Percentiles rank a stretch among this genome's conserved stretches.
phyloP scores from a whole-genome alignment of 2,113 vertebrate genomes.

The Entosphenus tridentatus region DNA sequence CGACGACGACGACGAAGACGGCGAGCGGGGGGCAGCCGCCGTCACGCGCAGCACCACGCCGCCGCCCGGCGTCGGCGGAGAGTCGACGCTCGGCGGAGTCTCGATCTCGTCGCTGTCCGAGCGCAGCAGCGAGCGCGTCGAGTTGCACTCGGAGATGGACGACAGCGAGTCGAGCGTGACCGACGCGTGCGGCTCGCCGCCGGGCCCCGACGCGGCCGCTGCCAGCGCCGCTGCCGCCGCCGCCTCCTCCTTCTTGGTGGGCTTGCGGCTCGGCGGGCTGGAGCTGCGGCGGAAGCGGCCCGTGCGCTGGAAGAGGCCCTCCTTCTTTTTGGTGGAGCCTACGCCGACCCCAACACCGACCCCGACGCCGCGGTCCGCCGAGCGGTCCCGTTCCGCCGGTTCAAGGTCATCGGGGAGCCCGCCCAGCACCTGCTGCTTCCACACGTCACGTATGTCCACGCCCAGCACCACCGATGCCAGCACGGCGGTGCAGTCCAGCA shows the following conservation, averaged over 20 bases:
- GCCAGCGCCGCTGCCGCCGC: conserved; percentile 27
- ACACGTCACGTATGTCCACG: conserved; percentile 44
- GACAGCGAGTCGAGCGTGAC: conserved; percentile 65
- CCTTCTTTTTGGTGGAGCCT: conserved; percentile 36
- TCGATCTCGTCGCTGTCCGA: conserved; percentile 63
- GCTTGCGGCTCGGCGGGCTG: conserved; percentile 53
- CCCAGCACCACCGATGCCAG: conserved; percentile 72
- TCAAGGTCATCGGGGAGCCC: conserved; percentile 20
- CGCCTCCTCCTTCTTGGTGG: conserved; percentile 57
- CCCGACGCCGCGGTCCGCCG: conserved; percentile 23
- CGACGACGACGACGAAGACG: conserved; percentile 16
- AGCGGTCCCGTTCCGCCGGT: conserved; percentile 27
- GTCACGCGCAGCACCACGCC: conserved; percentile 33
- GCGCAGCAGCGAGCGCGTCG: conserved; percentile 64
- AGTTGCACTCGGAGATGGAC: conserved; percentile 82
- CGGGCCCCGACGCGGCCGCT: conserved; percentile 16
- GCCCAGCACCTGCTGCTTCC: conserved; percentile 20
- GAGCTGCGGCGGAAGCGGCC: conserved; percentile 41
- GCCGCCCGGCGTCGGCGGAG: neutral
- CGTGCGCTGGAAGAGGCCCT: conserved; percentile 56
- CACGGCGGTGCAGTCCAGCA: conserved; percentile 64
- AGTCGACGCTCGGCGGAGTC: conserved; percentile 1
- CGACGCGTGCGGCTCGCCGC: conserved; percentile 20
- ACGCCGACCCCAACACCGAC: too few species aligned
- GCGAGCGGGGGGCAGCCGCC: conserved; percentile 27